Evolutionary conservation across 2,888 invertebrate genomes (phyloP).

Genomic region (Spatulosminthurus flaviceps): DNA sequence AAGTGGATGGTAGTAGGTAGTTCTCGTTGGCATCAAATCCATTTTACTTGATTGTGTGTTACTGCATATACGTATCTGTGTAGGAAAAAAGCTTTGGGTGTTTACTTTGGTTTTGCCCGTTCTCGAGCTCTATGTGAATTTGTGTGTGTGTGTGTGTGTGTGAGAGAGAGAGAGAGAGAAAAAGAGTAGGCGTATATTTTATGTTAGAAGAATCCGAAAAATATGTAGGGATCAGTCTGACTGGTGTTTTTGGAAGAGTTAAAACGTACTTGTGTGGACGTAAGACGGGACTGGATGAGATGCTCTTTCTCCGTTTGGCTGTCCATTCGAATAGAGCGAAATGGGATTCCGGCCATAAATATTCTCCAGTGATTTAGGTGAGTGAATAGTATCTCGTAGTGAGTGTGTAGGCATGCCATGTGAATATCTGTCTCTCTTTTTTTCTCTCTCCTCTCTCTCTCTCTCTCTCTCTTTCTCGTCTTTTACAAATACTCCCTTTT

Average conservation of each 20-base stretch:
- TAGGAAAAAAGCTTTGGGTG: background rate
- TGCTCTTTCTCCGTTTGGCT: constrained; percentile 41
- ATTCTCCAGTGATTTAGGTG: constrained; percentile 49
- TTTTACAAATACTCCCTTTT: background rate
- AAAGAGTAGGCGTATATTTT: constrained; percentile 37
- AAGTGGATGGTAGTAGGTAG: background rate
- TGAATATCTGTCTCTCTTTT: constrained; percentile 40
- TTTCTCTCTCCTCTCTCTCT: background rate
- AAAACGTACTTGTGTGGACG: constrained; percentile 20
- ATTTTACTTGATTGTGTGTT: constrained; percentile 39
- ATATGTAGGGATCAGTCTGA: constrained; percentile 31
- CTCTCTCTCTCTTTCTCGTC: constrained; percentile 30
- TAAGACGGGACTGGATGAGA: constrained; percentile 27
- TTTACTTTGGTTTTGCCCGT: background rate
- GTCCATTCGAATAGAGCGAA: constrained; percentile 47
- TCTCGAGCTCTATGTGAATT: too few species aligned
- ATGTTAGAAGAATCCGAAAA: constrained; percentile 29
- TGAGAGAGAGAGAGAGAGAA: too few species aligned
- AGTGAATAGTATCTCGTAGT: constrained; percentile 46
- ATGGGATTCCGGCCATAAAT: constrained; percentile 47
- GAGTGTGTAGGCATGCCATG: constrained; percentile 44
- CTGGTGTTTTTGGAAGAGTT: constrained; percentile 9
- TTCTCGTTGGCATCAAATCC: constrained; percentile 21
- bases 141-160: background rate
- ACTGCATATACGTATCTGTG: background rate